Evolutionary conservation across 1,140 invertebrate species (phyloP), one percentile per base, ranked within the genome.

Genomic region (Caerostris darwini): DNA sequence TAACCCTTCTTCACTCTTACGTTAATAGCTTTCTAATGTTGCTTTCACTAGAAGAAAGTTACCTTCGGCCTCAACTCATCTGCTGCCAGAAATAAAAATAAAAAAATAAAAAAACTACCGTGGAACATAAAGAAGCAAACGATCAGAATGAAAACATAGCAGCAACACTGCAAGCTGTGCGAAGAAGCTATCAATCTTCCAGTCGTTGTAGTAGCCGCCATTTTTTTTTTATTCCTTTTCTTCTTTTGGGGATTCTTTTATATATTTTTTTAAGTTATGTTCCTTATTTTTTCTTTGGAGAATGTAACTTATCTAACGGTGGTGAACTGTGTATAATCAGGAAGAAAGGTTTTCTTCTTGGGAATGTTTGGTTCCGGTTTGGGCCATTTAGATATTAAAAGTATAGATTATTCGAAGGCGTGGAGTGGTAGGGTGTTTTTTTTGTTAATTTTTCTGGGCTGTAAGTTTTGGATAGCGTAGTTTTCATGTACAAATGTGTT

Each of bases 21-120:
- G 83, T 92, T 92, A 92, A 92, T 92, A 92, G 90, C 90, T 92
- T 92, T 92, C 90, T 92, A 92, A 92, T 92, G 90, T 92, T 92
- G 59, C 81, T 67, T 83, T 67, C n/a, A 58, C 83, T 59, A 56
- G 67, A 71, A 90, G 61, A 77, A 69, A 90, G 88, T 67, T 77
- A 77, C 64, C 67, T 77, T 56, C 61, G 34, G 50, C 54, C 58
- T 90, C 69, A 69, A 90, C 67, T 90, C 88, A 85, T 85, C 83
- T 85, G 57, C 17, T n/a, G 64, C 7, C 19, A 34, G 19, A 61
- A 50, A 54, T 34, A 64, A 64, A 69, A 53, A n/a, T 14, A 10
- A 88, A 61, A 67, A 67, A 17, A 67, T 12, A n/a, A 85, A 34
- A 53, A 85, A 67, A 67, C n/a, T 19, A 67, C 57, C 77, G 34